phyloP scores from a whole-genome alignment of 2,888 invertebrate genomes.

The Rotaria magnacalcarata region DNA sequence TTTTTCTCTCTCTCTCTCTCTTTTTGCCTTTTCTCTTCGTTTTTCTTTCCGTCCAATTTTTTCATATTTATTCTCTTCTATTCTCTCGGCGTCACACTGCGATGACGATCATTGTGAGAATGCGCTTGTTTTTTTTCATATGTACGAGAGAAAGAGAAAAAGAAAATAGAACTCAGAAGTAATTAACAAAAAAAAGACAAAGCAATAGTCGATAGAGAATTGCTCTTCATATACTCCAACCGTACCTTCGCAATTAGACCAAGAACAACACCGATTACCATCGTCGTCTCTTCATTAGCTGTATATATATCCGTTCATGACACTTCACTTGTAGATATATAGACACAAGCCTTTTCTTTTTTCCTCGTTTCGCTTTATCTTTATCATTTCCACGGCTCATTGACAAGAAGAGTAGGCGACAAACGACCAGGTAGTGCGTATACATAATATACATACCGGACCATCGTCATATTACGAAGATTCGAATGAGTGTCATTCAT shows the following conservation, averaged over 20 bases:
- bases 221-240: neutral
- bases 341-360: neutral
- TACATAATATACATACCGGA: neutral
- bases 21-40: neutral
- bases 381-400: neutral
- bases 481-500: neutral
- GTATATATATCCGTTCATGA: neutral
- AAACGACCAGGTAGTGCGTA: neutral
- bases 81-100: neutral
- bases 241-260: neutral
- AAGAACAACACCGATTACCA: neutral
- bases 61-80: neutral
- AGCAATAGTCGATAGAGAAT: neutral
- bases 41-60: neutral
- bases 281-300: neutral
- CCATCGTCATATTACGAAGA: constrained; percentile 12
- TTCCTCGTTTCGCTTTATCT: neutral
- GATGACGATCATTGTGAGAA: neutral
- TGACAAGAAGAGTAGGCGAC: neutral
- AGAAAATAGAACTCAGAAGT: neutral
- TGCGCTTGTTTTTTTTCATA: neutral
- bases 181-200: constrained; percentile 1
- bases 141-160: neutral
- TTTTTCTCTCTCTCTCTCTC: neutral
- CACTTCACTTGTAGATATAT: constrained; percentile 25